These are phyloP conservation scores for Sebastiscus tertius DNA, from an alignment of 2,797 vertebrate genomes.

Conservation along the genomic window DNA sequence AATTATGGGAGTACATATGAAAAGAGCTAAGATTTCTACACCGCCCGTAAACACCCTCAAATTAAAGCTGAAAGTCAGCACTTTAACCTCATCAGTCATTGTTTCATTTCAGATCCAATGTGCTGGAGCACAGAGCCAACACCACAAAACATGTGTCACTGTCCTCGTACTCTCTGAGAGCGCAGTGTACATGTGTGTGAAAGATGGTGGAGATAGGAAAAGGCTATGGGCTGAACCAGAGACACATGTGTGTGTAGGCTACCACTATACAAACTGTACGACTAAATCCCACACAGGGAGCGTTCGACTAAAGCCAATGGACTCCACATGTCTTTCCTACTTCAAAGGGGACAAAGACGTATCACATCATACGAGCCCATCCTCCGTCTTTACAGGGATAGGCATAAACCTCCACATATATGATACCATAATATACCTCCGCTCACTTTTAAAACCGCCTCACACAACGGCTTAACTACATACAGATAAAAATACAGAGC, in stretches of 20 bases:
- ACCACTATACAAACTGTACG: constrained; percentile 55
- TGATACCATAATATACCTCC: not conserved
- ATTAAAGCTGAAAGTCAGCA: not conserved
- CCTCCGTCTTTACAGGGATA: constrained; percentile 16
- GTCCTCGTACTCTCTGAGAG: constrained; percentile 29
- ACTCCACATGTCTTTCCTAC: constrained; percentile 67
- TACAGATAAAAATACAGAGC: not conserved
- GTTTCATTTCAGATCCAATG: constrained; percentile 24
- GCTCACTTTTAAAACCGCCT: not conserved
- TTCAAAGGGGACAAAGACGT: constrained; percentile 55
- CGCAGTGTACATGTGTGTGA: constrained; percentile 35
- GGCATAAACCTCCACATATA: not conserved
- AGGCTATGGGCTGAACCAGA: constrained; percentile 25
- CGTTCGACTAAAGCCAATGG: constrained; percentile 56
- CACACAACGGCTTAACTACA: not conserved
- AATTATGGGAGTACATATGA: not conserved
- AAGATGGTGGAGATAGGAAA: constrained; percentile 45
- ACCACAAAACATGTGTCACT: constrained; percentile 35
- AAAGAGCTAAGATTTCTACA: not conserved
- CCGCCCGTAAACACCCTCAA: not conserved
- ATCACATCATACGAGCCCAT: constrained; percentile 40
- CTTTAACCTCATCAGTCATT: not conserved
- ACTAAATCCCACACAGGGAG: constrained; percentile 71
- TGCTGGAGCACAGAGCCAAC: constrained; percentile 3
- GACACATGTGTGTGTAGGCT: constrained; percentile 45